Base-by-base conservation (phyloP, 2,888 invertebrate genomes). In the Petrolisthes manimaculis region DNA sequence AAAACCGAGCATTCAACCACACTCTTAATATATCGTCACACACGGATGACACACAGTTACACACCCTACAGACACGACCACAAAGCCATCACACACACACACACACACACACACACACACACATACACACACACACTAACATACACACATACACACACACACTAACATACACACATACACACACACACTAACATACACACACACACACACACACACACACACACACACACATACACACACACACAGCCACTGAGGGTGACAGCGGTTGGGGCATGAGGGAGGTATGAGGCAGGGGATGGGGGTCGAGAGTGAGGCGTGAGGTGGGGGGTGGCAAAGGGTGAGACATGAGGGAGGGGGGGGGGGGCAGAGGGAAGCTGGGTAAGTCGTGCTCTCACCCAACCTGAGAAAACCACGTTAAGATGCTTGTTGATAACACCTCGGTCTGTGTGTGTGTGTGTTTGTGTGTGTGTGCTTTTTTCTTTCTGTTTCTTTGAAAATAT, bases 341-440 rank as follows among this genome's bases (percentile, higher is more conserved):
- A 37, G 37, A 37, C 37, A 37, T 37, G 37, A 37, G 37, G 37
- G 37, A 37, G 37, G 37, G 37, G 37, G 37, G 0, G 0, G 37
- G 71, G 71, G 21, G 6, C 6, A 21, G 71, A 18, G 12, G 18
- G 18, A 18, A 18, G 18, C 61, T 61, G 61, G 61, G 12, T n/a
- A n/a, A 21, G 71, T 71, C 71, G 71, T 71, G 71, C 71, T 71
- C 71, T 71, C n/a, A 14, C 6, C 71, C 71, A 71, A 21, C 71
- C 71, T 71, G 71, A 71, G 71, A 71, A 71, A 71, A 71, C 71
- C 71, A 71, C 71, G 71, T 71, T 71, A 71, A 71, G 71, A 71
- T 71, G 71, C 21, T 71, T 71, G 71, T 71, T 71, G 71, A 71
- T 71, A 71, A 71, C 71, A 71, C 71, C 71, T 61, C 71, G 6